Evolutionary conservation across 2,888 invertebrate species (phyloP), one percentile per base, ranked within the genome.

Genomic region (Schizotus pectinicornis): DNA sequence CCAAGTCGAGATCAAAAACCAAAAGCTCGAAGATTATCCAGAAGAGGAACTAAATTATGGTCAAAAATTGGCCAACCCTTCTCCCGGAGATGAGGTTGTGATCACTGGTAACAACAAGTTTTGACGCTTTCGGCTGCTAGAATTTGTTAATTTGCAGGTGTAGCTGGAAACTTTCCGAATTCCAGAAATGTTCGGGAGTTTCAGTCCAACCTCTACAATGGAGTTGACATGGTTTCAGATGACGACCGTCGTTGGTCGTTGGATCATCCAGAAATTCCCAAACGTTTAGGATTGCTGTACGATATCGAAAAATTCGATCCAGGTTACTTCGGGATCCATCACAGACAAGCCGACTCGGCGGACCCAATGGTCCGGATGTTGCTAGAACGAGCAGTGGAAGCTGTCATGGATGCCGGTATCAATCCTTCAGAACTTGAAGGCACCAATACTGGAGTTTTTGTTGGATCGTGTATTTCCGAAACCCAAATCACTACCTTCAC

Each of bases 311-410:
- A 41, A 22, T 41, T 41, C 7, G 22, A 41, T 35, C 3, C 36
- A 2, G 36, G 36, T 35, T 35, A 35, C 22, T 22, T 31, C 8
- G 48, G 48, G 7, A 86, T 90, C 22, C 88, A 89, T 67, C 87
- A 87, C 64, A 89, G 89, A 67, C 90, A 90, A 72, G 81, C 81
- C 1, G 75, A 82, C 37, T 77, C 77, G 13, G 81, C 85, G 76
- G 84, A 86, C 65, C 85, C 85, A 6, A 2, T 9, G 3, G 3
- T 30, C 12, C 36, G 58, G 7, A 7, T 59, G 8, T 8, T 56
- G 3, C 57, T 59, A 8, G 59, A 59, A 30, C 5, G 13, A n/a
- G 33, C 42, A 2, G 14, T 53, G 14, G 59, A 57, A 37, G 56
- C 59, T 2, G 45, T 59, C n/a, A 36, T 50, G 3, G 59, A 59